A percentile compares a stretch with the other conserved stretches of the same genome.
Conservation (phyloP, 2,888 invertebrate species). For the Buathra laborator region DNA sequence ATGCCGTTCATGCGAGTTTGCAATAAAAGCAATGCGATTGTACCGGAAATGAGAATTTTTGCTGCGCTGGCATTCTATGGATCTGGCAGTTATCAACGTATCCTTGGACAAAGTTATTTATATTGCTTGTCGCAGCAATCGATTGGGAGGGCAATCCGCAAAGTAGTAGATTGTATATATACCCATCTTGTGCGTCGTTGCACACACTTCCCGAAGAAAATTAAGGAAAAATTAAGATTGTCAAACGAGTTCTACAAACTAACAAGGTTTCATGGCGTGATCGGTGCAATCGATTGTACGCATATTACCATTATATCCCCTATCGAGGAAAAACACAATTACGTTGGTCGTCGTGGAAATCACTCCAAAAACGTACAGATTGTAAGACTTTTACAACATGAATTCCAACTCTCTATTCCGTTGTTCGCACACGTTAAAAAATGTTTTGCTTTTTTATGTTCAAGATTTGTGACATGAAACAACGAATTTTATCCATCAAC, state of each 20-base stretch:
- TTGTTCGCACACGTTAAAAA: too few species aligned
- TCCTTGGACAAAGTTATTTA: not conserved
- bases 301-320: not conserved
- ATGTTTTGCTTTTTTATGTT: too few species aligned
- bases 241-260: not conserved
- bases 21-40: not conserved
- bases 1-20: not conserved
- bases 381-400: too few species aligned
- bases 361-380: not conserved
- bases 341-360: not conserved
- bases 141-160: not conserved
- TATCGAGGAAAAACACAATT: not conserved
- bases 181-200: not conserved
- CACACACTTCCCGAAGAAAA: not conserved
- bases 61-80: not conserved
- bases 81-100: not conserved
- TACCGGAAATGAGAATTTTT: not conserved
- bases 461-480: too few species aligned
- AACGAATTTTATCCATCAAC: too few species aligned
- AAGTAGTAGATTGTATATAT: not conserved
- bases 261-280: not conserved
- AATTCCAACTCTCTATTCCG: too few species aligned
- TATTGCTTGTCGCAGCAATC: not conserved
- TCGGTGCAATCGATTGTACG: not conserved
- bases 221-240: not conserved